Evolutionary conservation across 2,888 invertebrate species (phyloP), one percentile per base, ranked within the genome.

Genomic region (Steinernema hermaphroditum): DNA sequence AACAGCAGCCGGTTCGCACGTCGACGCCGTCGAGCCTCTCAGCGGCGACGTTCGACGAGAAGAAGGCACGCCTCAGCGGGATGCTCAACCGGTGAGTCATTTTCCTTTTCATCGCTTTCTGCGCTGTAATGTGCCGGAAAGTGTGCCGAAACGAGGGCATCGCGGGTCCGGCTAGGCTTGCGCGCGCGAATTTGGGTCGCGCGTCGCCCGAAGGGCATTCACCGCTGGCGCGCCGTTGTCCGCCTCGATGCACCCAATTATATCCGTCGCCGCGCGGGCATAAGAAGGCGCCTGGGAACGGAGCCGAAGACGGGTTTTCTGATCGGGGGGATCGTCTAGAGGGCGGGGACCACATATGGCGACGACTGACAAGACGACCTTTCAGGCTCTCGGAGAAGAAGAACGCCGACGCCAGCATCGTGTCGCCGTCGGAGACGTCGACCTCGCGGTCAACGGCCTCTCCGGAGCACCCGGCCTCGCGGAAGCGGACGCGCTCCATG

Each of bases 61-160:
- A 62, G 62, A 62, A 62, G 32, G 76, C 73, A 19, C 74, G 79
- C 14, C 72, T 79, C 72, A 79, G 76, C 68, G 70, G 57, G 69
- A 75, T 79, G 49, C 69, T 79, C 62, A 76, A 79, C 68, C 74
- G 72, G 79, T 79, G 71, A 74, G 79, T 77, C 46, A 69, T 12
- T 41, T 32, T 37, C 37, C 32, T 62, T 62, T 22, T 50, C 24
- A 12, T 50, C 24, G 22, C 37, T 34, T 16, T 54, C 32, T 9
- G 29, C 62, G 62, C 29, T 62, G 62, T 62, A 62, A 62, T 62
- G 62, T 62, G 62, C 62, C 62, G 62, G 62, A 62, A 62, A 62
- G 62, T 29, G 62, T 62, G 62, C 62, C 62, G 62, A 62, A 62
- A 62, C 19, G 62, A 32, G 62, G 62, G 62, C 62, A 32, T 2